Percentiles rank a stretch among this genome's conserved stretches.
phyloP scores from a whole-genome alignment of 2,113 vertebrate species.

The Ictalurus punctatus region DNA sequence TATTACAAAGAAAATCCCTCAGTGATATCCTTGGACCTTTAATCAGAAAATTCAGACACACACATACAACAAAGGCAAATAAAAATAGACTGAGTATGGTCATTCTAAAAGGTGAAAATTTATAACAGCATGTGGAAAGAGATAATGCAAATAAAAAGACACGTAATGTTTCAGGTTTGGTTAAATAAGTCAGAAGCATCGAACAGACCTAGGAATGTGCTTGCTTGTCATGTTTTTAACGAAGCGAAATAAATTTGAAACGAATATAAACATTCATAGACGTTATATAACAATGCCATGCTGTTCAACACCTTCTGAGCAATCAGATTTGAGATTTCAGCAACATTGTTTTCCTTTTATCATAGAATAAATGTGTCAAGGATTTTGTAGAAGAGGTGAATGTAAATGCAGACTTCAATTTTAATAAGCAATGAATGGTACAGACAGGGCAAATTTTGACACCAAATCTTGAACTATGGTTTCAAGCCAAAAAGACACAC shows the following conservation, averaged over 20 bases:
- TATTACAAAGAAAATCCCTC: constrained; percentile 58
- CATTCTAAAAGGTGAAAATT: constrained; percentile 7
- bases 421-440: no score
- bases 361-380: neutral
- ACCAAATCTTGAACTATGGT: no score
- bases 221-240: neutral
- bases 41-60: constrained; percentile 56
- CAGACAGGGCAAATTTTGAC: no score
- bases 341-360: neutral
- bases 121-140: neutral
- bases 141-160: neutral
- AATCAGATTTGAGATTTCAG: neutral
- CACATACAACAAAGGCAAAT: constrained; percentile 46
- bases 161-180: neutral
- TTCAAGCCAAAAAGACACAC: no score
- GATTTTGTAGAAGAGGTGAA: no score
- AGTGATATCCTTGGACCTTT: constrained; percentile 51
- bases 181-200: neutral
- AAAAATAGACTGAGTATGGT: constrained; percentile 11
- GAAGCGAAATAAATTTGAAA: neutral
- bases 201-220: neutral
- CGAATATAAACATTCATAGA: neutral
- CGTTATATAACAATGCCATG: neutral
- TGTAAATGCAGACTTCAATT: no score
- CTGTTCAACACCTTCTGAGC: neutral